Conservation (phyloP, 2,113 vertebrate species). For the Zosterops japonicus region DNA sequence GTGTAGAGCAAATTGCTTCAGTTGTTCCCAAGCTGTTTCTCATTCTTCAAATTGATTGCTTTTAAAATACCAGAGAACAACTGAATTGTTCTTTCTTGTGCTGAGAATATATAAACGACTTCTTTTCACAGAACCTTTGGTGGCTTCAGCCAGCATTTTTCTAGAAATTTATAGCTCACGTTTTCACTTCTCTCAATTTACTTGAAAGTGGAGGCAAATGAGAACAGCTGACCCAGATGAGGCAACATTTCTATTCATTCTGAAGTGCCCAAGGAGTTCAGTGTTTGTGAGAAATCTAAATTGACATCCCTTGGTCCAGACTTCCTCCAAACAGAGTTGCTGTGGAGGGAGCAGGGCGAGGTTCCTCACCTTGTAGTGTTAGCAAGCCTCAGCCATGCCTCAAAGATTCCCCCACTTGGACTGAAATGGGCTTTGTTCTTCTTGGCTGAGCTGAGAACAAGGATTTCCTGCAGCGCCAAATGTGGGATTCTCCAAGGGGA, state of each 20-base stretch:
- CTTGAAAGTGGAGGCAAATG: not conserved
- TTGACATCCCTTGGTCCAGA: not conserved
- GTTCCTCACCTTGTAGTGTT: not conserved
- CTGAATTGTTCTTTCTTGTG: not conserved
- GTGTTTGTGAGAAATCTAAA: not conserved
- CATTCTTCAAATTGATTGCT: not conserved
- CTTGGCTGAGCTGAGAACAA: not conserved
- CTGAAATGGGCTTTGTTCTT: not conserved
- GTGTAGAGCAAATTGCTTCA: not conserved
- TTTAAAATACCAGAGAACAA: not conserved
- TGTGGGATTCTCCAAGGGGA: not conserved
- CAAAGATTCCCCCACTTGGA: not conserved
- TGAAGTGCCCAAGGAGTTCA: not conserved
- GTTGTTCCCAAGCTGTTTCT: not conserved
- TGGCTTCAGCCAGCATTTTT: not conserved
- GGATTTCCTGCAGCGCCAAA: not conserved
- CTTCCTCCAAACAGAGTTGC: not conserved
- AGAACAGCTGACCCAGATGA: not conserved
- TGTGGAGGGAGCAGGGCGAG: not conserved
- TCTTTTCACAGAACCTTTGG: not conserved
- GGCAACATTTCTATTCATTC: not conserved
- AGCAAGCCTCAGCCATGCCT: not conserved
- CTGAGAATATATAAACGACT: not conserved
- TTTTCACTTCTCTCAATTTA: not conserved
- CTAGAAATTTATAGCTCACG: not conserved